Conservation (phyloP, 2,888 invertebrate species). For the Lasius fuliginosus region DNA sequence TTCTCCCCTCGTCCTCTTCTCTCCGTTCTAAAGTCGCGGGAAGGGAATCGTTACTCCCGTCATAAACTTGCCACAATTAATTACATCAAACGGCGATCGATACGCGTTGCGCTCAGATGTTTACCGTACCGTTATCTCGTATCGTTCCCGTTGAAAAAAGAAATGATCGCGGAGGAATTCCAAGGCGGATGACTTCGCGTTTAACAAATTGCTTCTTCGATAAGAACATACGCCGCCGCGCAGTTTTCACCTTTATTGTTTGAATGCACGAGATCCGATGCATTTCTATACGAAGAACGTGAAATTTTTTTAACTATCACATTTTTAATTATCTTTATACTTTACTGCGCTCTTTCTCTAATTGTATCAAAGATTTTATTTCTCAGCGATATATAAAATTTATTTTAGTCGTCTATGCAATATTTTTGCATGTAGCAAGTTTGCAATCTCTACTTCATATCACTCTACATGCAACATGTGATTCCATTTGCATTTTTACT, state of each 20-base stretch:
- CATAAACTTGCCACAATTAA: slow-evolving; percentile 46
- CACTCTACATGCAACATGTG: neutral
- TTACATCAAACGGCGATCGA: slow-evolving; percentile 28
- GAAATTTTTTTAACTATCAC: neutral
- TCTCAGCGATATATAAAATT: neutral
- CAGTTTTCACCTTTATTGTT: neutral
- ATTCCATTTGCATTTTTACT: slow-evolving; percentile 4
- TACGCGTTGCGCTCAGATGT: slow-evolving; percentile 8
- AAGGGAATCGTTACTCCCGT: slow-evolving; percentile 21
- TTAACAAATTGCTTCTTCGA: slow-evolving; percentile 32
- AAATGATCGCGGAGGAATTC: neutral
- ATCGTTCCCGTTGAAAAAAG: slow-evolving; percentile 8
- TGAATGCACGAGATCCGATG: neutral
- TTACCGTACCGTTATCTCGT: slow-evolving; percentile 18
- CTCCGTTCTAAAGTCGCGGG: neutral
- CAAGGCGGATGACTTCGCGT: slow-evolving; percentile 20
- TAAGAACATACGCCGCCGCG: neutral
- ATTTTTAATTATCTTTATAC: neutral
- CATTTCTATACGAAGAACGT: neutral
- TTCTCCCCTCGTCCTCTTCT: neutral
- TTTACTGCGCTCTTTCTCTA: neutral
- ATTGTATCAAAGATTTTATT: neutral
- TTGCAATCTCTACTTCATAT: neutral
- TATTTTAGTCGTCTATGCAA: neutral
- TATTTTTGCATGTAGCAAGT: neutral